Conservation (phyloP, 2,113 vertebrate species). For the Cottus gobio region DNA sequence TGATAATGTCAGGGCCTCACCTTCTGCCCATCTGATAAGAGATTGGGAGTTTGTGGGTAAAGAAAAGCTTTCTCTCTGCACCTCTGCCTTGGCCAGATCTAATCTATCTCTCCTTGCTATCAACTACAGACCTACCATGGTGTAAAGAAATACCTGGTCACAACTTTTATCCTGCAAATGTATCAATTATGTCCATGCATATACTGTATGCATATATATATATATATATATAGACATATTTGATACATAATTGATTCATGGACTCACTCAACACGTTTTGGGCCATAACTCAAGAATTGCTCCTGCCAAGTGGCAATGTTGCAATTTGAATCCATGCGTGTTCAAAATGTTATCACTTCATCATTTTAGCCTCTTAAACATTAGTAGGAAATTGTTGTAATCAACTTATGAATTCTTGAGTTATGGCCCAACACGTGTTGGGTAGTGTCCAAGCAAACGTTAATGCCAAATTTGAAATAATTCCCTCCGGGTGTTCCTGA, state of each 20-base stretch:
- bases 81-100: conserved; percentile 46
- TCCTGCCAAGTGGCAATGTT: neutral
- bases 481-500: neutral
- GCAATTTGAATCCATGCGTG: neutral
- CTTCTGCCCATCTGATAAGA: conserved; percentile 65
- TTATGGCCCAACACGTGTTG: neutral
- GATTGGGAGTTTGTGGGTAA: conserved; percentile 21
- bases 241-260: too few relatives aligned
- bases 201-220: too few relatives aligned
- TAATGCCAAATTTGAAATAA: neutral
- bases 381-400: neutral
- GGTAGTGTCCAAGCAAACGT: neutral
- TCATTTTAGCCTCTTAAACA: neutral
- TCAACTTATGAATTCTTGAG: neutral
- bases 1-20: conserved; percentile 59
- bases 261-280: too few relatives aligned
- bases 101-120: conserved; percentile 46
- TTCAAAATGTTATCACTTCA: neutral
- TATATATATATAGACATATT: too few relatives aligned
- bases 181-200: conserved; percentile 1
- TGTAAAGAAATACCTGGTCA: conserved; percentile 29
- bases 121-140: neutral
- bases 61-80: conserved; percentile 49
- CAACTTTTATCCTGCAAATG: neutral
- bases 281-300: too few relatives aligned